Base-by-base conservation (phyloP, 1,140 invertebrate species). In the Heliconius congener region DNA sequence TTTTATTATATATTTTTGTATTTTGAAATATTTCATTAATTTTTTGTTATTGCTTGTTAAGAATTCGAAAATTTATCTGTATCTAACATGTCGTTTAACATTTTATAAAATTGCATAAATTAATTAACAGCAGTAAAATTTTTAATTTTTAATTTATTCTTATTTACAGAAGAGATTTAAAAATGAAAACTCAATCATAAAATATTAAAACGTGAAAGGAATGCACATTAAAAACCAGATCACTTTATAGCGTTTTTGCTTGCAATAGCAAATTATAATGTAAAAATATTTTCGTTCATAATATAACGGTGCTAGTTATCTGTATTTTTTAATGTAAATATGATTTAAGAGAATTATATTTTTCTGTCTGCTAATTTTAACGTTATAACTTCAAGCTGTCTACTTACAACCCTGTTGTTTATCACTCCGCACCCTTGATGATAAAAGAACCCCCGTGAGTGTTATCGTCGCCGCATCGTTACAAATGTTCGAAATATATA, bases 341-440 rank as follows among this genome's bases (percentile, higher is more conserved):
- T 52, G 4, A 60, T 55, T 18, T 60, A 27, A 23, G n/a, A 60
- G n/a, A 9, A 30, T 16, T 66, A 4, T 16, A 66, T 16, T 27
- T 66, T 66, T 66, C 60, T 66, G 55, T 66, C 23, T 66, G 23
- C 27, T 66, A 66, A 66, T 66, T 66, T 66, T 50, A 71, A 70
- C 19, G 34, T 42, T 60, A 46, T 70, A 71, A 74, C 73, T 52
- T 74, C 71, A 70, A 79, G 42, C 73, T 71, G 74, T 70, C 57
- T 30, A 79, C 76, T 27, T 66, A 66, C 85, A 88, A 75, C 86
- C 85, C 85, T 88, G 80, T 27, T 60, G 37, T 42, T 50, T 79
- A 83, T 87, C 83, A 85, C 71, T 85, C 86, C 79, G 73, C 86
- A 86, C 85, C 86, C 86, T 66, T 79, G 83, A 84, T 85, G 84